Evolutionary conservation across 2,888 invertebrate genomes (phyloP).

Genomic region (Furcula furcula): DNA sequence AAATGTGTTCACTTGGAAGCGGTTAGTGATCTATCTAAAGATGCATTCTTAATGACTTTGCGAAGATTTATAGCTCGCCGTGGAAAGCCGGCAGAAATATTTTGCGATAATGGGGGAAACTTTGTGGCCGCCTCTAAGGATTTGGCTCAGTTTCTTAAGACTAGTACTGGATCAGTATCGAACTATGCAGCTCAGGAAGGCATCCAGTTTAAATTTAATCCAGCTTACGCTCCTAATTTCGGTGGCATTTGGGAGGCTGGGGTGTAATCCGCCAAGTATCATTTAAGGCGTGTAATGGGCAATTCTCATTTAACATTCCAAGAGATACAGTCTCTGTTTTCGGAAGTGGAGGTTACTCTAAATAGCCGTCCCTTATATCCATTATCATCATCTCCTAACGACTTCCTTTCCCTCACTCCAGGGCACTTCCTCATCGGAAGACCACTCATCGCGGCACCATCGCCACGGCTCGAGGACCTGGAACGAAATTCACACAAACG

Average conservation of each 20-base stretch:
- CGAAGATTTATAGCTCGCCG: neutral
- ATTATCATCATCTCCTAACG: neutral
- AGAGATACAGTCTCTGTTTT: neutral
- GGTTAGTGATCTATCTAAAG: neutral
- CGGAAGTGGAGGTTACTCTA: neutral
- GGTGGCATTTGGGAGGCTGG: too few species aligned
- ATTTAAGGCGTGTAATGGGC: neutral
- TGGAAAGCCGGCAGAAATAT: neutral
- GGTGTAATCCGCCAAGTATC: too few species aligned
- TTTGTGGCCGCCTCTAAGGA: neutral
- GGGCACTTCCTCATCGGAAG: neutral
- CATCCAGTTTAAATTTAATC: neutral
- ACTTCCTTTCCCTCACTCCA: neutral
- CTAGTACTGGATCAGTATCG: too few species aligned
- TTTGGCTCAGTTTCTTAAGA: neutral
- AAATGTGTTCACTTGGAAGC: neutral
- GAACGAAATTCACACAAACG: neutral
- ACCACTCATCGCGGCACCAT: neutral
- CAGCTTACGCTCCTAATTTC: too few species aligned
- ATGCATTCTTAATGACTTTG: neutral
- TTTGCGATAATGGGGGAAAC: too few species aligned
- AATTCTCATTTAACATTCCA: neutral
- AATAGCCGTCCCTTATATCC: neutral
- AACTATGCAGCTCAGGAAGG: too few species aligned
- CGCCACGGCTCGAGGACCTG: neutral